These are phyloP conservation scores for Drosophila picticornis DNA, from an alignment of 2,888 invertebrate genomes.

Conservation along the genomic window DNA sequence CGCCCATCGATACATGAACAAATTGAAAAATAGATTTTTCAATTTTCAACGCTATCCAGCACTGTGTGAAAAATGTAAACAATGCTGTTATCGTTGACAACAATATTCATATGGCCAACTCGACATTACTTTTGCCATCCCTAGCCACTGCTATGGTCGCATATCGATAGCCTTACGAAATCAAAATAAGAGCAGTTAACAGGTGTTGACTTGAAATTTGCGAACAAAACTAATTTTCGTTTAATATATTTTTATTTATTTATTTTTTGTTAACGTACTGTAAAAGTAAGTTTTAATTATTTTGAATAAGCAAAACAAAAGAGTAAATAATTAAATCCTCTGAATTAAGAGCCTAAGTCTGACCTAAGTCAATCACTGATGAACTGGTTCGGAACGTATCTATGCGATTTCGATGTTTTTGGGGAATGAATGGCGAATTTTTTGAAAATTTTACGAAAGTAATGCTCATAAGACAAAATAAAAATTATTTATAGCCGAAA, in stretches of 20 bases:
- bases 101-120: constrained; percentile 14
- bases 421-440: background rate
- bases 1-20: background rate
- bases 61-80: constrained; percentile 37
- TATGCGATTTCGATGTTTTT: constrained; percentile 14
- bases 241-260: no score
- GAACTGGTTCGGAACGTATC: constrained; percentile 20
- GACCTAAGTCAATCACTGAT: constrained; percentile 2
- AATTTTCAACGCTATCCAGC: constrained; percentile 17
- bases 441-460: background rate
- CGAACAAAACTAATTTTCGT: background rate
- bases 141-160: background rate
- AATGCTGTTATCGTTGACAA: constrained; percentile 38
- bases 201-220: background rate
- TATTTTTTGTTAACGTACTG: background rate
- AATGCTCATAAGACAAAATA: background rate
- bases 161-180: constrained; percentile 26
- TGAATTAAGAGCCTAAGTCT: background rate
- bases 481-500: background rate
- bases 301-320: background rate
- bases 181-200: constrained; percentile 6
- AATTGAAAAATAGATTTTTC: background rate
- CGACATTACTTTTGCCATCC: constrained; percentile 12
- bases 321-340: constrained; percentile 7
- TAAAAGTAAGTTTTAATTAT: no score